Percentiles rank a stretch among this genome's conserved stretches.
phyloP scores from a whole-genome alignment of 2,797 vertebrate species.

The Takifugu rubripes region DNA sequence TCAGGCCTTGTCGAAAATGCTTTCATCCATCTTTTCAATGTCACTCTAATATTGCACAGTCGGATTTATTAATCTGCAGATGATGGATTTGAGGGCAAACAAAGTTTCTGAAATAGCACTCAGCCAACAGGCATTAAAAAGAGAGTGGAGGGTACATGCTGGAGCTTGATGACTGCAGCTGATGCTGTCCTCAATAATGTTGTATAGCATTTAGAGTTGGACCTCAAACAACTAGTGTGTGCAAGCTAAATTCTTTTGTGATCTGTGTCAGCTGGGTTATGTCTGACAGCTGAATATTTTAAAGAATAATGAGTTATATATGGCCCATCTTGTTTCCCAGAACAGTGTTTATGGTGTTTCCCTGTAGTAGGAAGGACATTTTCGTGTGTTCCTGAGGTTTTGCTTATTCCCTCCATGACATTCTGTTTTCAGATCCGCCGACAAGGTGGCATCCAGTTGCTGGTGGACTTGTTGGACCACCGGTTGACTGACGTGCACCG shows the following conservation, averaged over 20 bases:
- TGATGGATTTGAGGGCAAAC: constrained; percentile 42
- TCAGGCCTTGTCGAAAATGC: constrained; percentile 23
- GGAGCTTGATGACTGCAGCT: too few species aligned
- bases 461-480: constrained; percentile 96
- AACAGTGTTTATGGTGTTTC: too few species aligned
- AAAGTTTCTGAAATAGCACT: constrained; percentile 47
- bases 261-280: too few species aligned
- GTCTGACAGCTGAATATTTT: too few species aligned
- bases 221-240: too few species aligned
- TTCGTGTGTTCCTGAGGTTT: too few species aligned
- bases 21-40: constrained; percentile 42
- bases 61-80: constrained; percentile 51
- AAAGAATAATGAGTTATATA: too few species aligned
- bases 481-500: constrained; percentile 97
- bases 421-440: constrained; percentile 84
- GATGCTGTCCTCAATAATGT: too few species aligned
- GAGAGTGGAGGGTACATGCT: not conserved
- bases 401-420: not conserved
- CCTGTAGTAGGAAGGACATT: not conserved
- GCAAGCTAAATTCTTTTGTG: too few species aligned
- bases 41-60: constrained; percentile 39
- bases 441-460: constrained; percentile 95
- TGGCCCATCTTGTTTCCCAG: too few species aligned
- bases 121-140: constrained; percentile 32
- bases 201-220: too few species aligned